Percentiles rank a stretch among this genome's conserved stretches.
phyloP scores from a whole-genome alignment of 2,888 invertebrate species.

The Caenorhabditis japonica region DNA sequence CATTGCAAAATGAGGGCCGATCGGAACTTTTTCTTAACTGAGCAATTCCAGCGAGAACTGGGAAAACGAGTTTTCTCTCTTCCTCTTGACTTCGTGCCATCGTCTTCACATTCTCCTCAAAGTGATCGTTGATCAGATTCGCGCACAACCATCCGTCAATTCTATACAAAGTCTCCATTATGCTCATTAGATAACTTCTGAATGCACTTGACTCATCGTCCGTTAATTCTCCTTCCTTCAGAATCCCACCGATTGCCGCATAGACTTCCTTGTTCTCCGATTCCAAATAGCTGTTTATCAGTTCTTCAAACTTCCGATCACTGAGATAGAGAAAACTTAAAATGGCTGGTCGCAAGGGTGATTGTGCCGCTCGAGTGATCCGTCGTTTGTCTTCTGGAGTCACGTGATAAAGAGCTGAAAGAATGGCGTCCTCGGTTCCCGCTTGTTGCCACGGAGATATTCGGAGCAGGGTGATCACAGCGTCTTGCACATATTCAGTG shows the following conservation, averaged over 20 bases:
- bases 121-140: slow-evolving; percentile 59
- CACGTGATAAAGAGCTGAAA: slow-evolving; percentile 34
- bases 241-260: slow-evolving; percentile 33
- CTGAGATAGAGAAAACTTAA: slow-evolving; percentile 51
- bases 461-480: slow-evolving; percentile 38
- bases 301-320: slow-evolving; percentile 53
- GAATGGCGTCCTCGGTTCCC: slow-evolving; percentile 38
- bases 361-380: slow-evolving; percentile 48
- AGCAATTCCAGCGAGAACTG: slow-evolving; percentile 48
- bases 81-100: slow-evolving; percentile 31
- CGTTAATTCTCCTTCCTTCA: slow-evolving; percentile 36
- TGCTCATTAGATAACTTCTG: slow-evolving; percentile 10
- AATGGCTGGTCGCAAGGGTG: slow-evolving; percentile 42
- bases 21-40: slow-evolving; percentile 41
- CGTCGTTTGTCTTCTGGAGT: slow-evolving; percentile 30
- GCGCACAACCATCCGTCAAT: slow-evolving; percentile 50
- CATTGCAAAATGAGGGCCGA: slow-evolving; percentile 58
- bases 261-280: slow-evolving; percentile 42
- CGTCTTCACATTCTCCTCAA: slow-evolving; percentile 35
- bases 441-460: slow-evolving; percentile 32
- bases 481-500: slow-evolving; percentile 52
- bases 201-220: slow-evolving; percentile 30
- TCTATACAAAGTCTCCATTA: slow-evolving; percentile 33
- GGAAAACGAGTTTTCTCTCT: slow-evolving; percentile 44
- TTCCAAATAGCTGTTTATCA: slow-evolving; percentile 51